Conservation (phyloP, 2,113 vertebrate species). For the Anolis carolinensis region DNA sequence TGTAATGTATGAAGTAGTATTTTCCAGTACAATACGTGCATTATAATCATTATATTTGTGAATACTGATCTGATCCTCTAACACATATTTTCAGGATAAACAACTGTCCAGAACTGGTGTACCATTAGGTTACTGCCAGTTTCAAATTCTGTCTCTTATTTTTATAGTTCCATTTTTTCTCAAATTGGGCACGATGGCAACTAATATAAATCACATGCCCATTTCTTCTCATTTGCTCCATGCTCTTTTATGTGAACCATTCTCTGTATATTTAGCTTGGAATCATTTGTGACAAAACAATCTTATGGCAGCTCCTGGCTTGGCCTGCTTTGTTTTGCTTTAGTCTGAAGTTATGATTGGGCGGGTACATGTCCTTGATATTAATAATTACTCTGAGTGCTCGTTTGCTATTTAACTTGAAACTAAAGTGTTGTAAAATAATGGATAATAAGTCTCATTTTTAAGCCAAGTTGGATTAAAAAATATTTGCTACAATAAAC, state of each 20-base stretch:
- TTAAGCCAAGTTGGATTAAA: background rate
- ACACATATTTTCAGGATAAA: background rate
- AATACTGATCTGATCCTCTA: background rate
- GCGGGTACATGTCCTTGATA: constrained; percentile 17
- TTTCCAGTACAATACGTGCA: background rate
- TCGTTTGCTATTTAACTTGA: constrained; percentile 25
- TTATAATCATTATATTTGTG: background rate
- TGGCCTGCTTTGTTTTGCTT: constrained; percentile 33
- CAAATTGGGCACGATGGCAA: background rate
- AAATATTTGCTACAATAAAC: background rate
- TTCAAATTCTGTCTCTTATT: background rate
- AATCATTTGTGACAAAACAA: constrained; percentile 29
- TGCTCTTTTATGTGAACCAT: background rate
- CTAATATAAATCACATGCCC: background rate
- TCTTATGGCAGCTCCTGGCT: constrained; percentile 41
- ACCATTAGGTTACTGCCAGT: background rate
- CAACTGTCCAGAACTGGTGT: background rate
- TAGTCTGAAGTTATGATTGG: constrained; percentile 33
- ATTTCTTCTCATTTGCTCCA: constrained; percentile 23
- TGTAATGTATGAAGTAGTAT: background rate
- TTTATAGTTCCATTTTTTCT: background rate
- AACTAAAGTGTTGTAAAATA: background rate
- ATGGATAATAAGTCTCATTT: background rate
- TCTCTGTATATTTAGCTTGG: constrained; percentile 30
- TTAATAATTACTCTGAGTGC: constrained; percentile 20